These are phyloP conservation scores for Antheraea assamensis DNA, from an alignment of 2,888 invertebrate species.

Conservation along the genomic window DNA sequence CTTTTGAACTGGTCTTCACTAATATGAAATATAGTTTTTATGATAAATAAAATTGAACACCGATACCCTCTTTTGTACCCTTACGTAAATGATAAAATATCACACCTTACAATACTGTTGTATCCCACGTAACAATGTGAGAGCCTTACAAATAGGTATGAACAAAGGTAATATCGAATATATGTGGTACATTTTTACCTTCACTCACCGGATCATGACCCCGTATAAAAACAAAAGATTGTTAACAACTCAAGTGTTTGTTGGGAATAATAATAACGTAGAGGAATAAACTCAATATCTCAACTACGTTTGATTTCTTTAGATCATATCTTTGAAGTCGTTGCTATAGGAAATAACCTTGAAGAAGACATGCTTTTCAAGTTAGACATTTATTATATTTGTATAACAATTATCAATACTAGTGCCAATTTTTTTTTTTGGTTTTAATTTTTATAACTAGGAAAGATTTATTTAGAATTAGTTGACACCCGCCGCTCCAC, in stretches of 20 bases:
- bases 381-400: background rate
- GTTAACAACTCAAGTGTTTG: background rate
- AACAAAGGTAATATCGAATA: slow-evolving; percentile 6
- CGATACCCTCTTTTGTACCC: slow-evolving; percentile 5
- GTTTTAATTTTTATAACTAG: background rate
- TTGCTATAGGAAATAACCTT: background rate
- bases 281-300: background rate
- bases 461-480: background rate
- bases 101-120: background rate
- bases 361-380: background rate
- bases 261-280: background rate
- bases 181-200: slow-evolving; percentile 1
- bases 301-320: background rate
- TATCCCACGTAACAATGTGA: slow-evolving; percentile 4
- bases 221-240: slow-evolving; percentile 1
- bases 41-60: slow-evolving; percentile 3
- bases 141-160: background rate
- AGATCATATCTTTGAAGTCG: background rate
- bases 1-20: too few relatives aligned
- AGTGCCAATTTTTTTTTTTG: background rate
- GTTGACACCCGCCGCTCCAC: too few relatives aligned
- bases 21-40: background rate
- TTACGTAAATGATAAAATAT: slow-evolving; percentile 1
- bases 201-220: background rate
- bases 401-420: background rate